These are phyloP conservation scores for Propithecus coquereli DNA, from an alignment of 2,113 vertebrate species.

Conservation along the genomic window DNA sequence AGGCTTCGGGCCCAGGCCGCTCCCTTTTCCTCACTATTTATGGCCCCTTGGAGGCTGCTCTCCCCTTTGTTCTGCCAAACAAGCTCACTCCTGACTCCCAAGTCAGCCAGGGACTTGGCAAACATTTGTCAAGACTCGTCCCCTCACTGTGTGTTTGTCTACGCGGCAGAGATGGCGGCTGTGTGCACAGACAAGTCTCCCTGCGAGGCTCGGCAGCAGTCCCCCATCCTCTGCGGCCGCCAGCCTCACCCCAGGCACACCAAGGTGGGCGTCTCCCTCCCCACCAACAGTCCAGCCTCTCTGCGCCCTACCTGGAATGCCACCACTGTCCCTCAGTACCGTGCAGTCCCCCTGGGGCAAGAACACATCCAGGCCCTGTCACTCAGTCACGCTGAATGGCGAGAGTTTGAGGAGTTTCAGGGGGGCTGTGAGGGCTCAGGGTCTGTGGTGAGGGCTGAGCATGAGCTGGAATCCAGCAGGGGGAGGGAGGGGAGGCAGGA, in stretches of 20 bases:
- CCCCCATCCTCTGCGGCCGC: not conserved
- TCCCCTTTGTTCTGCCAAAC: slow-evolving; percentile 74
- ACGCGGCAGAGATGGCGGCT: slow-evolving; percentile 41
- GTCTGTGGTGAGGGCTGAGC: not conserved
- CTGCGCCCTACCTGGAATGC: not conserved
- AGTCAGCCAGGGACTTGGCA: slow-evolving; percentile 72
- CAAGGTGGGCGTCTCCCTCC: not conserved
- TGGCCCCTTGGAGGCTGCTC: slow-evolving; percentile 59
- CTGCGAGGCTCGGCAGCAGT: not conserved
- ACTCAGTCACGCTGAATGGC: not conserved
- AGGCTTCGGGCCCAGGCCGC: not conserved
- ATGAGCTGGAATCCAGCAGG: not conserved
- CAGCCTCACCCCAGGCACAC: not conserved
- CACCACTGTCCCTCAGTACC: not conserved
- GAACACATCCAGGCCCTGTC: not conserved
- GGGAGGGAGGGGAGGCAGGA: not conserved
- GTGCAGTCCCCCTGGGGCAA: not conserved
- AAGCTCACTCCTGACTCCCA: slow-evolving; percentile 68
- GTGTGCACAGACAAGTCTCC: slow-evolving; percentile 73
- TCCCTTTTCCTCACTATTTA: slow-evolving; percentile 15
- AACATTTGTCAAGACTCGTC: slow-evolving; percentile 73
- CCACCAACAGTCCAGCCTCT: not conserved
- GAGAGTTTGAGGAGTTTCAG: not conserved
- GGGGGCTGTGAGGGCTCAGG: not conserved
- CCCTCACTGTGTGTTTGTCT: slow-evolving; percentile 56